Evolutionary conservation across 2,113 vertebrate species (phyloP).

Genomic region (Misgurnus mizolepis): DNA sequence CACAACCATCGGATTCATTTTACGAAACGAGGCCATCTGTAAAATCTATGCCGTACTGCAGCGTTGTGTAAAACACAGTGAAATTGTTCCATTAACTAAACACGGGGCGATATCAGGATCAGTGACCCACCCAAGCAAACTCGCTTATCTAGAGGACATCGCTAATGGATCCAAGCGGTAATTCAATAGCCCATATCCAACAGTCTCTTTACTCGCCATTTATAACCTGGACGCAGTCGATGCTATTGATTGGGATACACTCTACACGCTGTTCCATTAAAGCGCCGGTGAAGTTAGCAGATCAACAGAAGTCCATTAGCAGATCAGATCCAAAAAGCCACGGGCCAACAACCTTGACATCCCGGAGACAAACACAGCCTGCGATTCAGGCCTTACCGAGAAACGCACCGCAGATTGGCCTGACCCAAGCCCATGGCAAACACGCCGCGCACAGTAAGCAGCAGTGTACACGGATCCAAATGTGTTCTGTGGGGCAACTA

Average conservation of each 20-base stretch:
- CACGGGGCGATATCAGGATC: conserved; percentile 13
- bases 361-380: conserved; percentile 12
- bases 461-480: neutral
- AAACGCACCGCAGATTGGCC: neutral
- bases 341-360: conserved; percentile 21
- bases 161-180: conserved; percentile 55
- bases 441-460: conserved; percentile 22
- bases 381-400: conserved; percentile 7
- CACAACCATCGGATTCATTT: conserved; percentile 9
- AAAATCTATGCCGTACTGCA: conserved; percentile 28
- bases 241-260: conserved; percentile 43
- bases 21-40: conserved; percentile 24
- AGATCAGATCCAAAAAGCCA: conserved; percentile 22
- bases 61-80: neutral
- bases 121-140: conserved; percentile 10
- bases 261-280: conserved; percentile 43
- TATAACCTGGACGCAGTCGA: conserved; percentile 48
- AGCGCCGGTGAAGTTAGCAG: conserved; percentile 6
- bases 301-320: conserved; percentile 39
- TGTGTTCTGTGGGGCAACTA: conserved; percentile 6
- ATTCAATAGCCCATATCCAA: conserved; percentile 58
- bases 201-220: conserved; percentile 51
- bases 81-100: conserved; percentile 30
- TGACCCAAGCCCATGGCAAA: conserved; percentile 14
- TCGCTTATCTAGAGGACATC: conserved; percentile 17